Conservation (phyloP, 37 sponge, comb jelly and placozoan species). For the Lycopodina hypogea region DNA sequence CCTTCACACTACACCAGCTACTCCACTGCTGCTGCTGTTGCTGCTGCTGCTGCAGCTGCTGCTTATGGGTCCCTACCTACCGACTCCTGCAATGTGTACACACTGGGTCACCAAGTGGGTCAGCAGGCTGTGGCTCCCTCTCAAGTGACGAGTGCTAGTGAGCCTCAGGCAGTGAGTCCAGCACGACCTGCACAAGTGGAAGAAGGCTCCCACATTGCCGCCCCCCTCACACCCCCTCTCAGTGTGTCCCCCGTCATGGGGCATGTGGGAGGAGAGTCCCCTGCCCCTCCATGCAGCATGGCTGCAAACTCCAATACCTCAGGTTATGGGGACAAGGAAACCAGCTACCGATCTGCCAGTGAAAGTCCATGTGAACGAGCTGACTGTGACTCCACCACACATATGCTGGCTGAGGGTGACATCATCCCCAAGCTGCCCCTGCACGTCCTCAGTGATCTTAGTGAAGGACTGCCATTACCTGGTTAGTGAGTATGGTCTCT, state of each 20-base stretch:
- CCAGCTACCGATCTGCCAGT: slow-evolving; percentile 37
- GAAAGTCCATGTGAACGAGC: slow-evolving; percentile 23
- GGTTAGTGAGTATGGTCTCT: slow-evolving; percentile 6
- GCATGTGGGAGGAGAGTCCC: slow-evolving; percentile 12
- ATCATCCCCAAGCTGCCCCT: slow-evolving; percentile 34
- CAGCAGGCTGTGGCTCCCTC: not conserved
- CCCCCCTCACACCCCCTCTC: slow-evolving; percentile 55
- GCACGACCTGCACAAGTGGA: slow-evolving; percentile 15
- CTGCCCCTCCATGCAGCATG: slow-evolving; percentile 33
- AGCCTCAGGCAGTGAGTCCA: slow-evolving; percentile 11
- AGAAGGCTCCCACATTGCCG: slow-evolving; percentile 15
- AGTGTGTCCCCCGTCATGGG: slow-evolving; percentile 40
- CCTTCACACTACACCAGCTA: slow-evolving; percentile 32
- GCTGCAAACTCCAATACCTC: slow-evolving; percentile 10
- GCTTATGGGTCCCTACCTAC: not conserved
- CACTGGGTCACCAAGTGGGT: not conserved
- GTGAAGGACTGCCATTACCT: slow-evolving; percentile 45
- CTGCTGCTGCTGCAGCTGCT: not conserved
- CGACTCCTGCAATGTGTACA: slow-evolving; percentile 14
- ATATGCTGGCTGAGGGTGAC: not conserved
- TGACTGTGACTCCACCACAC: slow-evolving; percentile 56
- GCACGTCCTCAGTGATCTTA: slow-evolving; percentile 40
- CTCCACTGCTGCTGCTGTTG: slow-evolving; percentile 5
- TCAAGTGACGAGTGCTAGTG: not conserved
- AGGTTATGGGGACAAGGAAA: slow-evolving; percentile 41